Base-by-base conservation (phyloP, 2,888 invertebrate genomes). In the Cheilosia grossa region DNA sequence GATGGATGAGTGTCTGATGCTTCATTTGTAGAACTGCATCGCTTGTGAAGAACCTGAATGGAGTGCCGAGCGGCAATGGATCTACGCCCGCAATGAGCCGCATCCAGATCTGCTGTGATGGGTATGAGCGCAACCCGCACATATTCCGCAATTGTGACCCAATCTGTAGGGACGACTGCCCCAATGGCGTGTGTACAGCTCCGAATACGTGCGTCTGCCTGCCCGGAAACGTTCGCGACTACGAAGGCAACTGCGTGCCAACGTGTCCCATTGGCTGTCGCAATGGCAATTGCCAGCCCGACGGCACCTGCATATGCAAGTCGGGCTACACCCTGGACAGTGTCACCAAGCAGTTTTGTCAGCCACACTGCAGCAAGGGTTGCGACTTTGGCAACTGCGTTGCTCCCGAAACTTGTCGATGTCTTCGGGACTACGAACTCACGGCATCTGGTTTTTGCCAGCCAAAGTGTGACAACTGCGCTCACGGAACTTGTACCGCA, bases 191-290 rank as follows among this genome's bases (percentile, higher is more conserved):
- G 1, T 94, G 94, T 87, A 88, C 92, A 0, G 92, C 92, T 0
- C 93, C 94, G 1, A 91, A 93, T 56, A 90, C 89, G 0, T 93
- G 93, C 87, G 89, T 91, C 77, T 94, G 94, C 85, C 88, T 91
- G 10, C 87, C 89, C 0, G 93, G 93, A 2, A 93, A 92, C 86
- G 88, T 90, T 1, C 88, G 90, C 2, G 90, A 89, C 40, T 74
- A 86, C 15, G 89, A 89, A 49, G 89, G 88, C 2, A 89, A 93
- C 87, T 96, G 95, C 88, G 92, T 95, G 2, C 92, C 95, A 1
- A 95, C 94, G 0, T 96, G 95, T 81, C 95, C 95, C 0, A 93
- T 95, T 17, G 95, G 95, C 3, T 96, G 95, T 87, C 93, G 94
- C 75, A 94, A 95, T 87, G 91, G 91, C 0, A 72, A 88, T 0